Evolutionary conservation across 2,888 invertebrate species (phyloP).

Genomic region (Agrochola circellaris): DNA sequence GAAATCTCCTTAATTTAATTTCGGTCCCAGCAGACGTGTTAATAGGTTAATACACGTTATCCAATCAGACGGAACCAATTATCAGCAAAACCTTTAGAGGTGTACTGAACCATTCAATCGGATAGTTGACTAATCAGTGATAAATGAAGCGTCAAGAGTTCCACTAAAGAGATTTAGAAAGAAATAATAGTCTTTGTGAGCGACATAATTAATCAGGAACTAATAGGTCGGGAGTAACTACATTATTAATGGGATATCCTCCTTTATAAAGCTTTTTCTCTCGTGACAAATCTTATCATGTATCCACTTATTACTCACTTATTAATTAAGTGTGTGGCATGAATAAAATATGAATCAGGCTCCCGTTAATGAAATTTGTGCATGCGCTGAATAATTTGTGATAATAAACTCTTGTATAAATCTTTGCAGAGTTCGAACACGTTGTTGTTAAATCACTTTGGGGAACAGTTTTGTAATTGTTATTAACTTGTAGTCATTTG

Average conservation of each 20-base stretch:
- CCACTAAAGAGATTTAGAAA: conserved; percentile 48
- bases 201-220: conserved; percentile 76
- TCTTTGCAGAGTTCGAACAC: conserved; percentile 63
- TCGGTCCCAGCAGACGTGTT: conserved; percentile 36
- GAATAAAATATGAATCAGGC: conserved; percentile 67
- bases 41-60: conserved; percentile 54
- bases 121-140: conserved; percentile 61
- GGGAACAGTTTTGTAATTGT: conserved; percentile 55
- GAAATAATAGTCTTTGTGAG: conserved; percentile 68
- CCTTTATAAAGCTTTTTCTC: conserved; percentile 52
- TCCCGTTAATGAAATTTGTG: conserved; percentile 66
- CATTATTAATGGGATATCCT: conserved; percentile 72
- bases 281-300: conserved; percentile 63
- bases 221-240: conserved; percentile 71
- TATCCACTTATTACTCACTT: conserved; percentile 66
- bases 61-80: conserved; percentile 60
- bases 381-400: conserved; percentile 66
- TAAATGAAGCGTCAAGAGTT: conserved; percentile 55
- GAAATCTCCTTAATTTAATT: conserved; percentile 37
- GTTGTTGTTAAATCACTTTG: conserved; percentile 56
- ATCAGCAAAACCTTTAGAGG: conserved; percentile 58
- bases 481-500: conserved; percentile 47
- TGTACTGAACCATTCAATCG: conserved; percentile 60
- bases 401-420: conserved; percentile 55
- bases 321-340: conserved; percentile 68